Base-by-base conservation (phyloP, 2,113 vertebrate species). In the Neogobius melanostomus region DNA sequence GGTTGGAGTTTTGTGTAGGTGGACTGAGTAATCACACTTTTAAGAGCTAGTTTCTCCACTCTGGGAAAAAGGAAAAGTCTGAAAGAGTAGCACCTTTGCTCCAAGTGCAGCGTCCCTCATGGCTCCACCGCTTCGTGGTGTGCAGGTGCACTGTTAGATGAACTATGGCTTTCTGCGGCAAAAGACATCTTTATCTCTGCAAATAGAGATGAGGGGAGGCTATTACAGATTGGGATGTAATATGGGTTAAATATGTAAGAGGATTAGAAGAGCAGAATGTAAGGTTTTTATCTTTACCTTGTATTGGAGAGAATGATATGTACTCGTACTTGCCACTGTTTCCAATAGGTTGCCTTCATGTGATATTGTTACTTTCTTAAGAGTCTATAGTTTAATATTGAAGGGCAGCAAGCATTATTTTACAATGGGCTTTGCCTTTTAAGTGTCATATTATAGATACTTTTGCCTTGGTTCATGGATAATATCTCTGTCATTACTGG, bases 11-110 rank as follows among this genome's bases (percentile, higher is more conserved):
- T 8, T 42, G 54, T 28, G 67, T 80, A 74, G 80, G 74, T 68
- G 78, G 76, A 80, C 84, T 43, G 57, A 83, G 43, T 65, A 43
- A 72, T 50, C 6, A 51, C 76, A 74, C 62, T 46, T 56, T 64
- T 53, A 63, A 64, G 59, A 61, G 57, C 45, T 64, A 56, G 63
- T 74, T 69, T 80, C 61, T 76, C 69, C 46, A 64, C 69, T 48
- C 45, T 59, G 68, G 64, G 45, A 77, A 51, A 70, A 69, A 69
- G 62, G 45, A 77, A 51, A 70, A 69, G 76, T 81, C 74, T 60
- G 76, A 76, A 65, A 69, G 7, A 68, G 68, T 66, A 53, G 47
- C 42, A 49, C 8, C 65, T 21, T 70, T 70, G 42, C 62, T 84
- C 4, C 57, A 78, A 78, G 60, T 16, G 50, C 48, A 46, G 17